phyloP scores from a whole-genome alignment of 2,797 vertebrate genomes.

The Presbytis comata region DNA sequence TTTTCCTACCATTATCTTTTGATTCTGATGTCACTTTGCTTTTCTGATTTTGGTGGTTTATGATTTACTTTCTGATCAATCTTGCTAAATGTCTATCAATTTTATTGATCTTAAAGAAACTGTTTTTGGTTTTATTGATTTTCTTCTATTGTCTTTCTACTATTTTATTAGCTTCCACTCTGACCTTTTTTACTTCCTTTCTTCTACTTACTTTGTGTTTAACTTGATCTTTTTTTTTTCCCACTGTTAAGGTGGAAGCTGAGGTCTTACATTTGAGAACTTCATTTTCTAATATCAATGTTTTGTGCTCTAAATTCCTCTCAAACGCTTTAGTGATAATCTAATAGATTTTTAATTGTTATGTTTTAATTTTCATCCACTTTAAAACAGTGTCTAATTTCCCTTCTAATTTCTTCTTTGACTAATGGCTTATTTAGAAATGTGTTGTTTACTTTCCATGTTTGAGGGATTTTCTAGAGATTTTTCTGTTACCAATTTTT shows the following conservation, averaged over 20 bases:
- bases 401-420: background rate
- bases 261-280: background rate
- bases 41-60: background rate
- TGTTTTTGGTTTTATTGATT: background rate
- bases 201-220: background rate
- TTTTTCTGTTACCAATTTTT: background rate
- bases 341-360: background rate
- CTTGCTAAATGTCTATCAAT: background rate
- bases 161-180: background rate
- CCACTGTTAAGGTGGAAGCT: background rate
- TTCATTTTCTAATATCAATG: background rate
- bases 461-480: background rate
- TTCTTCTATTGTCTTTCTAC: background rate
- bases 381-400: background rate
- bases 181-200: background rate
- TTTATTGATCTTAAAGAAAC: background rate
- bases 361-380: background rate
- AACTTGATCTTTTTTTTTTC: background rate
- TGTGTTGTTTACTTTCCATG: background rate
- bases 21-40: background rate
- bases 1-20: background rate
- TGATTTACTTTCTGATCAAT: background rate
- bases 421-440: background rate
- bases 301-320: background rate
- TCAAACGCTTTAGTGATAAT: background rate